These are phyloP conservation scores for Percopsis transmontana DNA, from an alignment of 2,113 vertebrate species.

Conservation along the genomic window DNA sequence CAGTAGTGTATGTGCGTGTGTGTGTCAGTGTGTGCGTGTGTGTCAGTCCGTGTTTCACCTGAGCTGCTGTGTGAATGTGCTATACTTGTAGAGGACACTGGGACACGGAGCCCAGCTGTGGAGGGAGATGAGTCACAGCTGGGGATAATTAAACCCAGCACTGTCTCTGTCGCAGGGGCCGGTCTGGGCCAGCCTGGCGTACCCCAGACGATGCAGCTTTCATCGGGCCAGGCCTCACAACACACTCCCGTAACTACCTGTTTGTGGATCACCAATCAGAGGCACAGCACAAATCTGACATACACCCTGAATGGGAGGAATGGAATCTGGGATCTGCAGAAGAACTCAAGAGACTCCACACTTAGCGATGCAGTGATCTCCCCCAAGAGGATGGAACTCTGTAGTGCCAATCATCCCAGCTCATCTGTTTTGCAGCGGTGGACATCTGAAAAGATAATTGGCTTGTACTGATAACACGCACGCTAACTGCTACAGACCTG, in stretches of 20 bases:
- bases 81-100: constrained; percentile 68
- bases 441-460: constrained; percentile 53
- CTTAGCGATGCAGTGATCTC: constrained; percentile 47
- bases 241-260: constrained; percentile 25
- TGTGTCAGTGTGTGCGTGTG: not conserved
- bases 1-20: not conserved
- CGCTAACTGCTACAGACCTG: constrained; percentile 56
- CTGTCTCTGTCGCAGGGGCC: constrained; percentile 58
- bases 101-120: constrained; percentile 70
- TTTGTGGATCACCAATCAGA: constrained; percentile 41
- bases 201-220: constrained; percentile 56
- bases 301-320: constrained; percentile 37
- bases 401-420: constrained; percentile 31
- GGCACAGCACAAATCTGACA: constrained; percentile 38
- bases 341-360: constrained; percentile 39
- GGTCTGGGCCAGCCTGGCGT: constrained; percentile 42
- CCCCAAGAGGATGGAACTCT: constrained; percentile 27
- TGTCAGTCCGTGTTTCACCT: constrained; percentile 56
- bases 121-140: constrained; percentile 73
- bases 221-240: constrained; percentile 21
- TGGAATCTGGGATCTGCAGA: constrained; percentile 29
- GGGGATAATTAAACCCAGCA: constrained; percentile 77
- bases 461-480: constrained; percentile 42
- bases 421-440: constrained; percentile 27
- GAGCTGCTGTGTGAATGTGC: constrained; percentile 54